These are phyloP conservation scores for Scleropages formosus DNA, from an alignment of 2,797 vertebrate genomes.

Conservation along the genomic window DNA sequence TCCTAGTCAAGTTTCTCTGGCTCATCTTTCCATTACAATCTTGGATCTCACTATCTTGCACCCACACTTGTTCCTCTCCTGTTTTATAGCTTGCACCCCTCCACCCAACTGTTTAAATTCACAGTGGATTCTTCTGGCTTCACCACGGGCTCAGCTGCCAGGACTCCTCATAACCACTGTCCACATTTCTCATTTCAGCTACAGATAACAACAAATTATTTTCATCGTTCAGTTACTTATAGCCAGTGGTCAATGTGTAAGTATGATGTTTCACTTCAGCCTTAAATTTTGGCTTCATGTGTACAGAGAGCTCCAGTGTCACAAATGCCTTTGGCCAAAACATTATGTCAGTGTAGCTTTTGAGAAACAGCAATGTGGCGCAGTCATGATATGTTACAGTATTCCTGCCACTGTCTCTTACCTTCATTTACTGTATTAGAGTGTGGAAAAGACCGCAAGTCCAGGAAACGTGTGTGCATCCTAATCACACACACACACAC, in stretches of 20 bases:
- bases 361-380: neutral
- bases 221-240: constrained; percentile 31
- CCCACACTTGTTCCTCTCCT: constrained; percentile 30
- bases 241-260: neutral
- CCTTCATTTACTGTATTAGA: neutral
- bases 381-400: neutral
- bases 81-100: constrained; percentile 44
- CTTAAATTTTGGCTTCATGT: neutral
- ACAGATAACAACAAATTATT: constrained; percentile 57
- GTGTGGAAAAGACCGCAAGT: neutral
- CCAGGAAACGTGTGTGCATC: neutral
- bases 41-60: constrained; percentile 12
- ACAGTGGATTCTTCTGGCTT: constrained; percentile 18
- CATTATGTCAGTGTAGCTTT: neutral
- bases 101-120: constrained; percentile 20
- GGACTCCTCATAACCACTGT: constrained; percentile 61
- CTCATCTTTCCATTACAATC: constrained; percentile 19
- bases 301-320: neutral
- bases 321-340: neutral
- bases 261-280: neutral
- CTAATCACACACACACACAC: too few species aligned
- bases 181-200: constrained; percentile 55
- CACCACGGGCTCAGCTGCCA: constrained; percentile 55
- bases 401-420: too few species aligned
- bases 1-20: constrained; percentile 29